phyloP scores from a whole-genome alignment of 2,113 vertebrate genomes.

The Sinocyclocheilus rhinocerous region DNA sequence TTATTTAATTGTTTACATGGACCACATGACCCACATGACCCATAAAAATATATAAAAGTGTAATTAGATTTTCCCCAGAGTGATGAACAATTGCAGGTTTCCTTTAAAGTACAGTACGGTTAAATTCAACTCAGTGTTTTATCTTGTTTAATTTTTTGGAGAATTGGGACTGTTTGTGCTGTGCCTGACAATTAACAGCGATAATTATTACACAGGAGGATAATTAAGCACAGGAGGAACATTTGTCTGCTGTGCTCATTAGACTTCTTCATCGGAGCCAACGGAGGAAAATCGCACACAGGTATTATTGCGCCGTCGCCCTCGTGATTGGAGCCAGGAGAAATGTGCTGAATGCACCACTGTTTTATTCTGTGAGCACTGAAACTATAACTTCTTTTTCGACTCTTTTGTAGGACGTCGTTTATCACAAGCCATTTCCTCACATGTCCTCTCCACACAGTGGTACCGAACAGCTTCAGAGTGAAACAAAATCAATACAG shows the following conservation, averaged over 20 bases:
- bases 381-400: conserved; percentile 18
- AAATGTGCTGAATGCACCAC: conserved; percentile 40
- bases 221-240: conserved; percentile 16
- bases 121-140: conserved; percentile 33
- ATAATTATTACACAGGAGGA: no score
- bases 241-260: conserved; percentile 58
- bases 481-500: neutral
- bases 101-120: neutral
- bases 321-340: conserved; percentile 10
- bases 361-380: conserved; percentile 19
- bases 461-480: conserved; percentile 2
- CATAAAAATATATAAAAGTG: neutral
- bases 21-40: neutral
- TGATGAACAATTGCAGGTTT: neutral
- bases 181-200: conserved; percentile 40
- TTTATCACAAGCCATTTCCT: neutral
- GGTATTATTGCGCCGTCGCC: conserved; percentile 33
- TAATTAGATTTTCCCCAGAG: neutral
- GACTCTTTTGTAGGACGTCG: neutral
- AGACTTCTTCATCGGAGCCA: conserved; percentile 50
- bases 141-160: conserved; percentile 49
- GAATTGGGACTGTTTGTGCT: conserved; percentile 39
- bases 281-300: conserved; percentile 41
- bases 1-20: no score
- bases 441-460: no score